Base-by-base conservation (phyloP, 2,797 vertebrate genomes). In the Aphelocoma californica region DNA sequence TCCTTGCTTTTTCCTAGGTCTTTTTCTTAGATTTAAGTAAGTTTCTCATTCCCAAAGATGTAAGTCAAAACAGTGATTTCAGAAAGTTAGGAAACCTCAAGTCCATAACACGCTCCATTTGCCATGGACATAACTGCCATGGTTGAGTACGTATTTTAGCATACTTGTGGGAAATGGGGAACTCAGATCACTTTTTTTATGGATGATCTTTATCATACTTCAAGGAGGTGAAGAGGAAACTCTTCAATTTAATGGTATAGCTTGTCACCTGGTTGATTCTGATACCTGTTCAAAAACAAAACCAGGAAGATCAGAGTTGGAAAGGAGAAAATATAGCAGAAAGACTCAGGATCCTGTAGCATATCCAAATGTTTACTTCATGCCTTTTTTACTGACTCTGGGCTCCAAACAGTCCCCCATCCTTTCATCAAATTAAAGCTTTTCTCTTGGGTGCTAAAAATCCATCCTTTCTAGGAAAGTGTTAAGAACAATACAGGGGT, bases 331-430 rank as follows among this genome's bases (percentile, higher is more conserved):
- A 73, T 24, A 42, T 0, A 23, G 24, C 61, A 71, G 58, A 71
- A 74, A 65, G 44, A 14, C 11, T 36, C 12, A 6, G 18, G 34
- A 56, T 71, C 23, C 9, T 48, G 6, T 71, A 60, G 26, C 0
- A 0, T 45, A 47, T 83, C 26, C 28, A 71, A 4, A 29, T 60
- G 31, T 54, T 87, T 75, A 48, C 29, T 34, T 72, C 0, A 0
- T 84, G 24, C 31, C 32, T 75, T 72, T 73, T 87, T 70, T 47
- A 14, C 51, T 70, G 28, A 26, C 14, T 32, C 23, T n/a, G 14
- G 51, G 16, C 45, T 92, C 31, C 24, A 40, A 29, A 15, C 25
- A 45, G 32, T 45, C 32, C 24, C 24, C 20, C 7, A 7, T 34
- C 57, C 40, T 57, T 67, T 90, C 28, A 64, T 53, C 12, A 73